Conservation (phyloP, 2,797 vertebrate species). For the Melanotaenia parkinsoni region DNA sequence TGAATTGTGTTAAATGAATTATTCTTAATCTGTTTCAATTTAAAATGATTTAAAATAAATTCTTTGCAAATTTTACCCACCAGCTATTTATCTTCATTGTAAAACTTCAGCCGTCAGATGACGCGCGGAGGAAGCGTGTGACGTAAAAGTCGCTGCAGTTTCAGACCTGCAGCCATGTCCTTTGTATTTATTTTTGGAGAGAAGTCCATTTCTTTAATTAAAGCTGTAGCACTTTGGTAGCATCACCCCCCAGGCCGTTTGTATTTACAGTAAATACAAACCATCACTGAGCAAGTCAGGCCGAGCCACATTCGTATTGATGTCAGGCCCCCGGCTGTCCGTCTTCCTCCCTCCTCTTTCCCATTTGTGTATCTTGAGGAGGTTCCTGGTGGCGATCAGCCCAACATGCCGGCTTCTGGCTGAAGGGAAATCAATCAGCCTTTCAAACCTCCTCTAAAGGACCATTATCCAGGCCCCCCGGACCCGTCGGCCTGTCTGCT, state of each 20-base stretch:
- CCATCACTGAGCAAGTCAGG: constrained; percentile 29
- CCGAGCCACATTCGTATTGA: constrained; percentile 78
- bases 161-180: background rate
- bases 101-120: background rate
- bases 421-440: constrained; percentile 83
- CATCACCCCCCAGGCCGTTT: constrained; percentile 44
- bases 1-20: too few relatives aligned
- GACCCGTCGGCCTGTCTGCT: constrained; percentile 50
- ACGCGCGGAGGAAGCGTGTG: background rate
- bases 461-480: constrained; percentile 67
- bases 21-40: background rate
- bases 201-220: constrained; percentile 24
- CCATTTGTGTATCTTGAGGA: constrained; percentile 76
- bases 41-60: background rate
- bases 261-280: constrained; percentile 69
- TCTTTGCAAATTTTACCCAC: background rate
- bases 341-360: constrained; percentile 38
- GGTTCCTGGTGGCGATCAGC: constrained; percentile 45
- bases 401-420: constrained; percentile 68
- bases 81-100: background rate
- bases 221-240: constrained; percentile 44
- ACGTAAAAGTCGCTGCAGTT: background rate
- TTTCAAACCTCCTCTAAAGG: constrained; percentile 77
- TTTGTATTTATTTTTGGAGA: constrained; percentile 16
- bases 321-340: constrained; percentile 45